Conservation (phyloP, 1,140 invertebrate species). For the Zaprionus inermis region DNA sequence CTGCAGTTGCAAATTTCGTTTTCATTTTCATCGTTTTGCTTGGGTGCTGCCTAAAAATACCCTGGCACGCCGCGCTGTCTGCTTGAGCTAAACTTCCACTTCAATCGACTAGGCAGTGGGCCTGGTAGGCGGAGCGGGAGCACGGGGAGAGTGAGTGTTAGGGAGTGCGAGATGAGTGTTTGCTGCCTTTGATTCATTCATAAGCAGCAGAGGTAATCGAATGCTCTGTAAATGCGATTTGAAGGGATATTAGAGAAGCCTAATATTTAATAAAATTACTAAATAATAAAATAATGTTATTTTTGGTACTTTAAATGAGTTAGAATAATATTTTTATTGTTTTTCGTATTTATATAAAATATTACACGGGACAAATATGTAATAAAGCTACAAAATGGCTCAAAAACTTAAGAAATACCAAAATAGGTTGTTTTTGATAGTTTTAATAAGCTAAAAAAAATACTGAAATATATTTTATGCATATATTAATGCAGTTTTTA, state of each 20-base stretch:
- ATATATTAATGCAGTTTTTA: too few relatives aligned
- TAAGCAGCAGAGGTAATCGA: conserved; percentile 46
- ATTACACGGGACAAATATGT: too few relatives aligned
- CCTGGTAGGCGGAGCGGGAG: conserved; percentile 21
- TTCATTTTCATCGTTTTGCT: conserved; percentile 48
- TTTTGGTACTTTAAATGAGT: too few relatives aligned
- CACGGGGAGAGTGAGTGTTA: conserved; percentile 24
- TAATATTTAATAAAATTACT: too few relatives aligned
- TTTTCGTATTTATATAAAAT: too few relatives aligned
- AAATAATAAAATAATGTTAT: too few relatives aligned
- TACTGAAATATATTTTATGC: not conserved
- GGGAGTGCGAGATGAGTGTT: conserved; percentile 31
- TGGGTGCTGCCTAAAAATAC: conserved; percentile 62
- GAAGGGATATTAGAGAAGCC: not conserved
- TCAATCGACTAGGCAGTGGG: conserved; percentile 35
- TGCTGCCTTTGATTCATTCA: conserved; percentile 68
- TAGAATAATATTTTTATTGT: too few relatives aligned
- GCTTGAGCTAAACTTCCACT: conserved; percentile 72
- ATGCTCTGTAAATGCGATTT: not conserved
- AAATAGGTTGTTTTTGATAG: too few relatives aligned
- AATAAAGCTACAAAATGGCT: too few relatives aligned
- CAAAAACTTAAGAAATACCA: not conserved
- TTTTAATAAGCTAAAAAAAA: not conserved
- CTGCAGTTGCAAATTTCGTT: conserved; percentile 46
- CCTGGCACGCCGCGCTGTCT: conserved; percentile 59